Evolutionary conservation across 2,113 vertebrate genomes (phyloP), one percentile per base, ranked within the genome.

Genomic region (Ammodytes marinus): DNA sequence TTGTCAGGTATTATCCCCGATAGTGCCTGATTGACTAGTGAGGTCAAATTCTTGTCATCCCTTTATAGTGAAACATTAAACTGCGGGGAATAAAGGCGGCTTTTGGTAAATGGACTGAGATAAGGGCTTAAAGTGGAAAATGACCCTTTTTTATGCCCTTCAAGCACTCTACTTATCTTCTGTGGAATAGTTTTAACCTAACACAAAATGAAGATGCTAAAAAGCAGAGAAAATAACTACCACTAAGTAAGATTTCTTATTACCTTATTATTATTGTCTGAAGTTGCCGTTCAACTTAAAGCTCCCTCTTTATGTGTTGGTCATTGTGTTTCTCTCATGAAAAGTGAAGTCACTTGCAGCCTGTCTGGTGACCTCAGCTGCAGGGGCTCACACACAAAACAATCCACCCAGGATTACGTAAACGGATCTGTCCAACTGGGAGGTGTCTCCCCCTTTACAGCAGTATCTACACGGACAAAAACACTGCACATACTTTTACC

Each of bases 391-490:
- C 47, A 74, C 84, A 74, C 66, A 69, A 85, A 83, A 80, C 88
- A 86, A 79, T 82, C 92, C 92, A 86, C 95, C 94, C 91, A 93
- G 79, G 40, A 92, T 95, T 94, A 87, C 80, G 72, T 90, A 94
- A 92, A 82, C 74, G 42, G 83, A 85, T 89, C 84, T 66, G 89
- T 52, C 71, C 68, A 63, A 59, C n/a, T 76, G 82, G 77, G 84
- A 75, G 74, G 86, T 68, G 86, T 89, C 80, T 61, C 70, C 54
- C 15, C n/a, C 66, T 86, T 78, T 66, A 66, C 81, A 73, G 82
- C 66, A 54, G 78, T 77, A 57, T 74, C 69, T 84, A 55, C 74
- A 59, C 69, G 74, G 69, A n/a, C 35, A 75, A 76, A 79, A 77
- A 68, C 58, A 68, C 84, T 60, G 64, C 67, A 72, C 73, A 79